These are phyloP conservation scores for Pseudomugil tenellus DNA, from an alignment of 2,797 vertebrate species.

Conservation along the genomic window DNA sequence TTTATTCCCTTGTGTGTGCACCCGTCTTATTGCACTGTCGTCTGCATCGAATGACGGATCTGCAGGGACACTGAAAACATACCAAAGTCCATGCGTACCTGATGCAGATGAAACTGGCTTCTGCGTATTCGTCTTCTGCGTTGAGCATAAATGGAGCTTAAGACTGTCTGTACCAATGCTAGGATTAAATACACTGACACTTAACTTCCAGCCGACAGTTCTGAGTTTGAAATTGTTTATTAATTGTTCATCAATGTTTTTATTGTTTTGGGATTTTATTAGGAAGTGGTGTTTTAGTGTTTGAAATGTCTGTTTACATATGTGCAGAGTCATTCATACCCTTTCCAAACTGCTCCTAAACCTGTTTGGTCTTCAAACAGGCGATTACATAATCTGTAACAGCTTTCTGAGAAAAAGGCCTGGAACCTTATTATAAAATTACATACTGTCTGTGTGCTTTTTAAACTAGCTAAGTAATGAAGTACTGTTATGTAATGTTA, in stretches of 20 bases:
- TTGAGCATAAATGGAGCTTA: too few species aligned
- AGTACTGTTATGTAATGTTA: too few species aligned
- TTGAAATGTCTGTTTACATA: conserved; percentile 28
- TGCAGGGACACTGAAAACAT: too few species aligned
- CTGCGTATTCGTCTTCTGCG: too few species aligned
- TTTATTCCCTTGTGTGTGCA: too few species aligned
- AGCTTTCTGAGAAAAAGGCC: neutral
- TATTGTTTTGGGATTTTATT: conserved; percentile 48
- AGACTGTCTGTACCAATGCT: neutral
- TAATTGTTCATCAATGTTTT: conserved; percentile 43
- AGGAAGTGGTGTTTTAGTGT: conserved; percentile 29
- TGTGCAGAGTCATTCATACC: neutral
- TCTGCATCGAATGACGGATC: too few species aligned
- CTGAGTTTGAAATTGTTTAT: conserved; percentile 44
- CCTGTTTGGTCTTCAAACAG: neutral
- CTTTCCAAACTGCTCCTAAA: too few species aligned
- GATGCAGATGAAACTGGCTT: too few species aligned
- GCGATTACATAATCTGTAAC: neutral
- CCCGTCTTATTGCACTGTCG: too few species aligned
- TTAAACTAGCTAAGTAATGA: neutral
- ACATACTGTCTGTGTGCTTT: too few species aligned
- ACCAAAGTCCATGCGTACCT: too few species aligned
- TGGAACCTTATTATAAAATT: too few species aligned
- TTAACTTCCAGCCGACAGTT: conserved; percentile 16
- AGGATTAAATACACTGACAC: conserved; percentile 16